Conservation (phyloP, 2,113 vertebrate genomes). For the Cephalopholis sonnerati region DNA sequence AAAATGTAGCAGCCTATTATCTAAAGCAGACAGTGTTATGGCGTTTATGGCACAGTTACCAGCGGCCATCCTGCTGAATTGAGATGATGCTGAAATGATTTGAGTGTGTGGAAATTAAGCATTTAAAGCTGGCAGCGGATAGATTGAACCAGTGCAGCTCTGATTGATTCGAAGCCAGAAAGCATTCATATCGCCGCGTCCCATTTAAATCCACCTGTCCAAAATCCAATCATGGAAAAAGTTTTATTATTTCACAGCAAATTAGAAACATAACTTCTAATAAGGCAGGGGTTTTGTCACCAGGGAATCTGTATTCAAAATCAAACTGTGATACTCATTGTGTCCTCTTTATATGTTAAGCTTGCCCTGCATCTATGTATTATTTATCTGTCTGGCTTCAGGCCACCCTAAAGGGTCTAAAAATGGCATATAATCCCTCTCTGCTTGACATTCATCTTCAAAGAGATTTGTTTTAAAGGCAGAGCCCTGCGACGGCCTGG, state of each 20-base stretch:
- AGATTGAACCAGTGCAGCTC: constrained; percentile 23
- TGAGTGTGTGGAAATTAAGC: constrained; percentile 48
- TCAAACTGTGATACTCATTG: background rate
- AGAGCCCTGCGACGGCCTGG: constrained; percentile 34
- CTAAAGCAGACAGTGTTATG: background rate
- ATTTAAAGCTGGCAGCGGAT: constrained; percentile 38
- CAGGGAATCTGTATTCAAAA: background rate
- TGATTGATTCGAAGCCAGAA: constrained; percentile 44
- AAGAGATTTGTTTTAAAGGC: constrained; percentile 71
- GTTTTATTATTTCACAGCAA: constrained; percentile 32
- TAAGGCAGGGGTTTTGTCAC: background rate
- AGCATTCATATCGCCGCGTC: background rate
- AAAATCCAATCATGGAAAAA: constrained; percentile 11
- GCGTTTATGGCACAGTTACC: constrained; percentile 7
- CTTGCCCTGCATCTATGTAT: constrained; percentile 23
- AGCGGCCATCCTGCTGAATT: constrained; percentile 3
- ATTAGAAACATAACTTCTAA: constrained; percentile 12
- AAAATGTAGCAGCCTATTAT: background rate
- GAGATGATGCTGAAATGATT: constrained; percentile 44
- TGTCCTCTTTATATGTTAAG: constrained; percentile 15
- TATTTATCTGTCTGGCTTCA: constrained; percentile 48
- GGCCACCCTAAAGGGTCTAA: constrained; percentile 62
- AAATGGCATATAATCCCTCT: constrained; percentile 69
- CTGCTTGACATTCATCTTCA: constrained; percentile 72
- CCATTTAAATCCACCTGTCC: constrained; percentile 39